These are phyloP conservation scores for Cosmia trapezina DNA, from an alignment of 2,888 invertebrate species.

Conservation along the genomic window DNA sequence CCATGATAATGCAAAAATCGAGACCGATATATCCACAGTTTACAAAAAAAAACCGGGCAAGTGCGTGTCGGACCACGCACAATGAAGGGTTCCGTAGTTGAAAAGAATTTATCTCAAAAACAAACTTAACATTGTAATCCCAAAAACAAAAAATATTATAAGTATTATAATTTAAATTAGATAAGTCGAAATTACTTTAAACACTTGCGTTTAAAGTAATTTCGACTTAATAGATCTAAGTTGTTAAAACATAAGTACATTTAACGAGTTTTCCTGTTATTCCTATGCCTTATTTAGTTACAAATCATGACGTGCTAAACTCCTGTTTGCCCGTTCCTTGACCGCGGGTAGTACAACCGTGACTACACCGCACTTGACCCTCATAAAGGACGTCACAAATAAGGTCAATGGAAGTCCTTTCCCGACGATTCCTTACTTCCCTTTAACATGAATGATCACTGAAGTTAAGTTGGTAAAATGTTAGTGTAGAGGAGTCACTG, in stretches of 20 bases:
- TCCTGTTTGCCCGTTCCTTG: not conserved
- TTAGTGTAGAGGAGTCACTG: not conserved
- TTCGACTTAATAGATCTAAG: not conserved
- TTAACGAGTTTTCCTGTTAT: not conserved
- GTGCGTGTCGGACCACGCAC: no score
- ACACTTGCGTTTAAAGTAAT: no score
- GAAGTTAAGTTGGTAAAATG: not conserved
- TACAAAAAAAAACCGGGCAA: no score
- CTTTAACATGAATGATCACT: not conserved
- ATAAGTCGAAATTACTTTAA: no score
- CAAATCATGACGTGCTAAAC: no score
- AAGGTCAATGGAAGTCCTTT: constrained; percentile 35
- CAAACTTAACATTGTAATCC: no score
- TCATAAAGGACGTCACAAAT: constrained; percentile 23
- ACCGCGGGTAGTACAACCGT: not conserved
- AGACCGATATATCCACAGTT: no score
- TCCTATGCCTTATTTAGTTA: not conserved
- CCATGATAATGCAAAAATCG: no score
- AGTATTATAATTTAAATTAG: no score
- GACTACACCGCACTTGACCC: constrained; percentile 33
- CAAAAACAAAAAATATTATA: no score
- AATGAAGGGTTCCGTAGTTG: no score
- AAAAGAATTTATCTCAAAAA: no score
- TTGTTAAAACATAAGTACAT: not conserved
- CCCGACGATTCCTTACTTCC: not conserved